Base-by-base conservation (phyloP, 2,888 invertebrate genomes). In the Stenodera caucasica region DNA sequence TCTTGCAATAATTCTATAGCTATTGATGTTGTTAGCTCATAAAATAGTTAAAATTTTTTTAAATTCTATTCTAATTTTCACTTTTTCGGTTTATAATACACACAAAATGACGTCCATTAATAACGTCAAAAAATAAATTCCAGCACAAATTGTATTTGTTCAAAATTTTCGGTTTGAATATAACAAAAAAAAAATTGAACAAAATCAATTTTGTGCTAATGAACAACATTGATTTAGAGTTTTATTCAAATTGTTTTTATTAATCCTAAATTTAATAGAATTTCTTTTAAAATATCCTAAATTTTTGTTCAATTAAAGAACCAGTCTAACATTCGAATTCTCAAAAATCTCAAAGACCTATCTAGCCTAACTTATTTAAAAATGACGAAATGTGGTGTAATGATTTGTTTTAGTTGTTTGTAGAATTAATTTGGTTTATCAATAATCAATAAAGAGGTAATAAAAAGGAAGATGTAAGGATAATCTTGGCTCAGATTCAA, bases 1-100 rank as follows among this genome's bases (percentile, higher is more conserved):
- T 73, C 76, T 70, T 65, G 69, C 69, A 65, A 40, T 40, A 40
- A 9, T 63, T 68, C 74, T 75, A 72, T 67, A 75, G 77, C 77
- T 75, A 73, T 72, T 74, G 77, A 75, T 77, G 72, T 76, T 76
- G 57, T 72, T 74, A 78, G 77, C 77, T 75, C 68, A 71, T 71
- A 66, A 73, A 70, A 69, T 68, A 59, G 58, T 60, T 66, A 61
- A 64, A 54, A 57, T 59, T 57, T 50, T 50, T 2, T 18, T 21
- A 32, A 33, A 14, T 37, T 56, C 59, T 64, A 65, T 35, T 65
- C 67, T 65, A 67, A 64, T 37, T 35, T 62, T 51, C 50, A 67
- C 18, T 40, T 8, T 23, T 65, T 58, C 60, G 58, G 63, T 64
- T 63, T 66, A 64, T 56, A 60, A 68, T 70, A 70, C 70, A 72